Percentiles rank a stretch among this genome's conserved stretches.
These are phyloP conservation scores for Axinella damicornis DNA, from an alignment of 37 sponge, comb jelly and placozoan genomes.

Conservation along the genomic window DNA sequence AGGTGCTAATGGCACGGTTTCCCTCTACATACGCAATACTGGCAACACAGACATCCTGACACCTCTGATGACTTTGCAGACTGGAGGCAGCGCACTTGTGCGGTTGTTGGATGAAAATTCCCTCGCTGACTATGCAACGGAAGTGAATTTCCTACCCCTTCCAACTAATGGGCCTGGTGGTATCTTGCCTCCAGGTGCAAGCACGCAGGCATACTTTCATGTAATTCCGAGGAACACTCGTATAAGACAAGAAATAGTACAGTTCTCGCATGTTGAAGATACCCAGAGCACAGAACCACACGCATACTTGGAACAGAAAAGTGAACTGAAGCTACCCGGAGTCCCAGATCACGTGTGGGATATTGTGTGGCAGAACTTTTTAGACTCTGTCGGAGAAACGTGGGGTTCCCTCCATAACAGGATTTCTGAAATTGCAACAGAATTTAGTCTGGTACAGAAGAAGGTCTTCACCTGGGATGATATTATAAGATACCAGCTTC, in stretches of 20 bases:
- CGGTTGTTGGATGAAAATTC: too few species aligned
- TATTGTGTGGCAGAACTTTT: constrained; percentile 19
- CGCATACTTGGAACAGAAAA: constrained; percentile 12
- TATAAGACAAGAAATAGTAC: neutral
- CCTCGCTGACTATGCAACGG: too few species aligned
- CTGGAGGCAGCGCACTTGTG: too few species aligned
- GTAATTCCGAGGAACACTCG: neutral
- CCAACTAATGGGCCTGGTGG: constrained; percentile 28
- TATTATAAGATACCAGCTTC: constrained; percentile 16
- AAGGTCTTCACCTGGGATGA: neutral
- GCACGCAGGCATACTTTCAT: neutral
- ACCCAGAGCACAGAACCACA: constrained; percentile 1
- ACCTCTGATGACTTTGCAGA: neutral
- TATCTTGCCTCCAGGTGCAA: constrained; percentile 9
- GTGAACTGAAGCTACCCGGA: neutral
- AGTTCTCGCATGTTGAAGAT: neutral
- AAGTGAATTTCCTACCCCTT: neutral
- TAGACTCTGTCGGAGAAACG: neutral
- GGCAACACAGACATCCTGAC: constrained; percentile 22
- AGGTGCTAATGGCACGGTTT: constrained; percentile 3
- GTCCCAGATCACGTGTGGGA: constrained; percentile 30
- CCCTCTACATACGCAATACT: neutral
- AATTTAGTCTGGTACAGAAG: constrained; percentile 21
- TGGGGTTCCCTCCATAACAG: neutral
- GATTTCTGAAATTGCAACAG: neutral